These are phyloP conservation scores for Amiota minor DNA, from an alignment of 2,888 invertebrate species.

Conservation along the genomic window DNA sequence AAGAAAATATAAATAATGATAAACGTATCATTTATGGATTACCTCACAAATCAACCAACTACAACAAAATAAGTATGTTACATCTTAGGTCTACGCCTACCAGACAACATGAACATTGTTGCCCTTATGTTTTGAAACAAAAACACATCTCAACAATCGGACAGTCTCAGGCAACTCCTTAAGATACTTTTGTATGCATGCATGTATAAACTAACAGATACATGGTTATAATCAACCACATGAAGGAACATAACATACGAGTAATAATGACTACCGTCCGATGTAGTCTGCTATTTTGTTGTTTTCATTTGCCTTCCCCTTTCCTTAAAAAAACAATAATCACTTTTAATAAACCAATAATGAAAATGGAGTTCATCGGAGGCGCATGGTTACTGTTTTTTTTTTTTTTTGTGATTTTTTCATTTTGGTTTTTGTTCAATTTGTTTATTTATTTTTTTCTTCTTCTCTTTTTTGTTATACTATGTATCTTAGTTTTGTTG, in stretches of 20 bases:
- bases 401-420: conserved; percentile 2
- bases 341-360: conserved; percentile 9
- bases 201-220: too few relatives aligned
- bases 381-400: conserved; percentile 5
- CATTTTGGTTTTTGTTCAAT: conserved; percentile 37
- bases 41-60: too few relatives aligned
- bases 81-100: too few relatives aligned
- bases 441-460: conserved; percentile 32
- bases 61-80: conserved; percentile 39
- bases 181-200: too few relatives aligned
- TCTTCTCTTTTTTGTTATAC: conserved; percentile 37
- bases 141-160: too few relatives aligned
- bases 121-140: neutral
- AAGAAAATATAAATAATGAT: too few relatives aligned
- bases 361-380: neutral
- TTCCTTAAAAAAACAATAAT: conserved; percentile 35
- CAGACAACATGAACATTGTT: conserved; percentile 30
- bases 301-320: neutral
- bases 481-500: conserved; percentile 47
- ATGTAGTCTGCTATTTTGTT: too few relatives aligned
- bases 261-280: too few relatives aligned
- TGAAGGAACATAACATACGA: too few relatives aligned
- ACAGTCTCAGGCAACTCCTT: too few relatives aligned
- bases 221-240: too few relatives aligned
- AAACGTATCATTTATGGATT: too few relatives aligned